Evolutionary conservation across 2,113 vertebrate species (phyloP), one percentile per base, ranked within the genome.

Genomic region (Aplodontia rufa): DNA sequence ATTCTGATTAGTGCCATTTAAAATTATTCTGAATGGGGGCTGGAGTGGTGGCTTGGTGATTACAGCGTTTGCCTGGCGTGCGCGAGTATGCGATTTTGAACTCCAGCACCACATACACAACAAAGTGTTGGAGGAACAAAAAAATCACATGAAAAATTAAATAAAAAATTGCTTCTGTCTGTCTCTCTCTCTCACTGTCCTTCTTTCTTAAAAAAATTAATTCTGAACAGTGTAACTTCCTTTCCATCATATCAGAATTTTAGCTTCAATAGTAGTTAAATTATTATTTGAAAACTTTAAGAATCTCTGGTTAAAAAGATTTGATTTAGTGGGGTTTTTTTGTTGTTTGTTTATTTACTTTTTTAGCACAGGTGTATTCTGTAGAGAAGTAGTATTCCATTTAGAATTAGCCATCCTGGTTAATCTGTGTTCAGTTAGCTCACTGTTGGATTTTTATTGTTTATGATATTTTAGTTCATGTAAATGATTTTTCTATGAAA

Each of bases 241-340:
- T 95, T 86, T 76, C 28, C 5, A 42, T n/a, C 32, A 5, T 71
- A 64, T 87, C 55, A 95, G 58, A 78, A 68, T 78, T 90, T 93
- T 80, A 91, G 42, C 74, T 68, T 94, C 17, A 85, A 1, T 55
- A 37, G 32, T 75, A 17, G 14, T 78, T 62, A 72, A 90, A 93
- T 47, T 89, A 64, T 40, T 40, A 64, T 60, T 94, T 96, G 32
- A 72, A 80, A 96, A 82, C 6, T 26, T 58, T 71, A 66, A 68
- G 32, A 81, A 1, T 97, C 94, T 88, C 45, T 82, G 37, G 69
- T 85, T 95, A 55, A 78, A 92, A 76, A 74, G 17, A 92, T 17
- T 83, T 69, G 8, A n/a, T 51, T 1, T 55, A 68, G 62, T 30
- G 55, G 22, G 19, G 62, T 74, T 35, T 45, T 93, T 91, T 55